Percentiles rank a stretch among this genome's conserved stretches.
Conservation (phyloP, 1,140 invertebrate genomes). For the Chrysomallon squamiferum region DNA sequence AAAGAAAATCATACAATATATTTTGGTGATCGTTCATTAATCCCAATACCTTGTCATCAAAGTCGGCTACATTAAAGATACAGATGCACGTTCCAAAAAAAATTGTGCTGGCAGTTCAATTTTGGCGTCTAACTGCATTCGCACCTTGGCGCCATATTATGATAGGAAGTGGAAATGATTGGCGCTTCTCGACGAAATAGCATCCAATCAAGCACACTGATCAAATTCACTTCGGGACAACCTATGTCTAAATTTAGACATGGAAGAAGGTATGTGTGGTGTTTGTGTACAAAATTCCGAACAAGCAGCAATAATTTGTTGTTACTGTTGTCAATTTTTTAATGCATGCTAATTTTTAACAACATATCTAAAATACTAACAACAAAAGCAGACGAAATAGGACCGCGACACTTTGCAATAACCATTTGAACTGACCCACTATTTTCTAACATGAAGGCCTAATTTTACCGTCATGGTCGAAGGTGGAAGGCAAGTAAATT, state of each 20-base stretch:
- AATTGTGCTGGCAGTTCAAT: too few relatives aligned
- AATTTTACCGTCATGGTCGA: constrained; percentile 12
- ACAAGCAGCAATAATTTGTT: constrained; percentile 12
- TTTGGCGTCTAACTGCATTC: constrained; percentile 15
- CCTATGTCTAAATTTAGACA: constrained; percentile 39
- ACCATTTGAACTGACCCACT: too few relatives aligned
- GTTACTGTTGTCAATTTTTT: constrained; percentile 1
- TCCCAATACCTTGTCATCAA: too few relatives aligned
- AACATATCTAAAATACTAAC: not conserved
- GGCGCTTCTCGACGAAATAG: constrained; percentile 6
- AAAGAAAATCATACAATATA: too few relatives aligned
- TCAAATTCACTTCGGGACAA: constrained; percentile 25
- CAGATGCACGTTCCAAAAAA: too few relatives aligned
- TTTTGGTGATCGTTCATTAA: too few relatives aligned
- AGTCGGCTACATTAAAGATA: too few relatives aligned
- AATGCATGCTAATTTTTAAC: constrained; percentile 7
- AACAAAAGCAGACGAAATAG: too few relatives aligned
- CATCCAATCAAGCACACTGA: constrained; percentile 30
- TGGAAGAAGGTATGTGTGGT: constrained; percentile 39
- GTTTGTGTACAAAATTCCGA: constrained; percentile 21
- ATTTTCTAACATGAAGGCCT: constrained; percentile 1
- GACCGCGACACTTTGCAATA: too few relatives aligned
- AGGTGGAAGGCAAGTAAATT: constrained; percentile 20
- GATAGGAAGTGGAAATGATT: constrained; percentile 17
- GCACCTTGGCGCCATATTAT: constrained; percentile 35